Percentiles rank a stretch among this genome's conserved stretches.
These are phyloP conservation scores for Australoheros scitulus DNA, from an alignment of 2,113 vertebrate genomes.

Conservation along the genomic window DNA sequence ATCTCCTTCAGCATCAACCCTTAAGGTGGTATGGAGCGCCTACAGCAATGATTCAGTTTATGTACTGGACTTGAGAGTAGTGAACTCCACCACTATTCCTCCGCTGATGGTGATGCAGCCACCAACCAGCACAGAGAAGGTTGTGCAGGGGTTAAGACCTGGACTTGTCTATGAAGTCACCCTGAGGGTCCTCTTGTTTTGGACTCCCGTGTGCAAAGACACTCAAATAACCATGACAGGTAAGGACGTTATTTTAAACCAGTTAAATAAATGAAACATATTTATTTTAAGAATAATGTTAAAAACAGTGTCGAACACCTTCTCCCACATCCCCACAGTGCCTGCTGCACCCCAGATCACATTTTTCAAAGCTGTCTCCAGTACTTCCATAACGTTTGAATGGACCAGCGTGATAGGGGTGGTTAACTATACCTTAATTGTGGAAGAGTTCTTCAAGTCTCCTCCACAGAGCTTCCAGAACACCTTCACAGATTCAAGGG, in stretches of 20 bases:
- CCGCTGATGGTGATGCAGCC: constrained; percentile 50
- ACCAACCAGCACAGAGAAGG: constrained; percentile 23
- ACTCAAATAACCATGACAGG: constrained; percentile 59
- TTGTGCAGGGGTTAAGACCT: constrained; percentile 69
- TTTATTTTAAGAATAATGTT: not conserved
- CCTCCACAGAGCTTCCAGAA: constrained; percentile 6
- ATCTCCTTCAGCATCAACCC: constrained; percentile 71
- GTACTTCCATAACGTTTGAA: constrained; percentile 70
- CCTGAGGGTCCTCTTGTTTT: constrained; percentile 57
- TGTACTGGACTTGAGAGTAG: constrained; percentile 57
- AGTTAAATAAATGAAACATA: not conserved
- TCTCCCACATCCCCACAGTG: constrained; percentile 60
- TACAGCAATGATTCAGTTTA: constrained; percentile 51
- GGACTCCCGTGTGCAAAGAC: constrained; percentile 26
- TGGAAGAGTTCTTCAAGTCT: constrained; percentile 35
- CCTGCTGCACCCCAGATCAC: constrained; percentile 72
- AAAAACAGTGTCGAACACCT: constrained; percentile 15
- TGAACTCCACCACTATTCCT: constrained; percentile 59
- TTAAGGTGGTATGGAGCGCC: constrained; percentile 66
- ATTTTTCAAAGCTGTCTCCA: constrained; percentile 67
- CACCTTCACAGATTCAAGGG: constrained; percentile 50
- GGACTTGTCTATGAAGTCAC: constrained; percentile 70
- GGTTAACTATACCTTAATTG: constrained; percentile 67
- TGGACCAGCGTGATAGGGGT: constrained; percentile 75
- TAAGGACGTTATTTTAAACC: constrained; percentile 15